phyloP scores from a whole-genome alignment of 1,140 invertebrate species.

The Plutomurus gul region DNA sequence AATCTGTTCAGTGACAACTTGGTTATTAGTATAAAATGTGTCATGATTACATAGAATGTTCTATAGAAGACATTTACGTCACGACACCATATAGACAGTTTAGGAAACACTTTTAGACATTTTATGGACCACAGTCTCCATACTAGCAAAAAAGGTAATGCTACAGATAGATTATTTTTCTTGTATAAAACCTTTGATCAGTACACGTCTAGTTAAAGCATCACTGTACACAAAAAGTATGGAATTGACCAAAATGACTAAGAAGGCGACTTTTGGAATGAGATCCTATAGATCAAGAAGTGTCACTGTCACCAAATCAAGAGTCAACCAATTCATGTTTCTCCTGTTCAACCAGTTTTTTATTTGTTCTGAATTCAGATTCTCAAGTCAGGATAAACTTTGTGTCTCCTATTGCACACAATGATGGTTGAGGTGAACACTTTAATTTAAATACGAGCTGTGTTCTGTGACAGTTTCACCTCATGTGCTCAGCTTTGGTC shows the following conservation, averaged over 20 bases:
- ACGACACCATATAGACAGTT: too few relatives aligned
- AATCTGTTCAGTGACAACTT: too few relatives aligned
- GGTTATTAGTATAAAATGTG: too few relatives aligned
- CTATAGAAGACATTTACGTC: too few relatives aligned
- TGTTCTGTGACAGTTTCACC: not conserved
- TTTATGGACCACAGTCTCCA: too few relatives aligned
- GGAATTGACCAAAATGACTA: not conserved
- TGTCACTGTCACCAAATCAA: constrained; percentile 26
- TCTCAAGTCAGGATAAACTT: too few relatives aligned
- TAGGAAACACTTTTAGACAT: too few relatives aligned
- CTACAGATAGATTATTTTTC: too few relatives aligned
- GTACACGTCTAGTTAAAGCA: too few relatives aligned
- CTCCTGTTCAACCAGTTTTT: constrained; percentile 17
- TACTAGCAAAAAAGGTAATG: too few relatives aligned
- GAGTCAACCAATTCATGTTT: constrained; percentile 13
- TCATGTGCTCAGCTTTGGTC: not conserved
- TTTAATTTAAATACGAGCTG: not conserved
- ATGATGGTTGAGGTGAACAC: constrained; percentile 4
- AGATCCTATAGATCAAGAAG: constrained; percentile 20
- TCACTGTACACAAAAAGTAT: not conserved
- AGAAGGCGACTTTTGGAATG: constrained; percentile 4
- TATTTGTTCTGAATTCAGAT: not conserved
- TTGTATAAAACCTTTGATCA: too few relatives aligned
- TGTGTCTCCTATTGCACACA: not conserved
- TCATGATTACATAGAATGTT: too few relatives aligned